Evolutionary conservation across 2,888 invertebrate species (phyloP).

Genomic region (Papilio demoleus): DNA sequence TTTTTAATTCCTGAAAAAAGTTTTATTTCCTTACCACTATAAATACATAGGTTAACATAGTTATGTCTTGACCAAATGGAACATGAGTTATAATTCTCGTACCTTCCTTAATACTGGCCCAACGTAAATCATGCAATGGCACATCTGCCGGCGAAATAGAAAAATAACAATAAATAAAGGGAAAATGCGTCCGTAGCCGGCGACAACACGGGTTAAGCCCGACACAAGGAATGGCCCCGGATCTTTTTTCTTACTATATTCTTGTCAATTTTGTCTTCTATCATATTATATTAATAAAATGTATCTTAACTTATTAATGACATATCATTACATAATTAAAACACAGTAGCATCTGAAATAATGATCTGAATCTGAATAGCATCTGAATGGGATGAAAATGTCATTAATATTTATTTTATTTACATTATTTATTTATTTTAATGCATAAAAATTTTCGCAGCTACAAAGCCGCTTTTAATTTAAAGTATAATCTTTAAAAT

Average conservation of each 20-base stretch:
- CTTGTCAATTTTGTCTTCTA: slow-evolving; percentile 26
- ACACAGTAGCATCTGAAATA: too few relatives aligned
- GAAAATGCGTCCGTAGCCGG: slow-evolving; percentile 56
- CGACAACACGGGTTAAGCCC: slow-evolving; percentile 55
- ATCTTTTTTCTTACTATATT: slow-evolving; percentile 28
- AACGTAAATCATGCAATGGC: slow-evolving; percentile 77
- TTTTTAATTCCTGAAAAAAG: too few relatives aligned
- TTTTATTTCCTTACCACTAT: not conserved
- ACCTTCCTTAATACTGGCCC: slow-evolving; percentile 73
- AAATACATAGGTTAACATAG: slow-evolving; percentile 15
- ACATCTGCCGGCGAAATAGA: slow-evolving; percentile 83
- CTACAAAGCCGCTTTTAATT: too few relatives aligned
- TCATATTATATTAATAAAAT: not conserved
- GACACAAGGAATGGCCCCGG: slow-evolving; percentile 53
- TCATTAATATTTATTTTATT: too few relatives aligned
- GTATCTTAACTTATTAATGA: not conserved
- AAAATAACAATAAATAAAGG: slow-evolving; percentile 83
- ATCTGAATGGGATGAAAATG: too few relatives aligned
- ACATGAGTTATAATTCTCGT: slow-evolving; percentile 70
- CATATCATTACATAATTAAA: too few relatives aligned
- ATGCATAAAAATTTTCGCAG: too few relatives aligned
- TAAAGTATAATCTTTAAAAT: too few relatives aligned
- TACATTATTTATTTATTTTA: too few relatives aligned
- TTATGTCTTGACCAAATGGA: slow-evolving; percentile 55
- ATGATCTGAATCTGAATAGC: too few relatives aligned